phyloP scores from a whole-genome alignment of 92 coral and sea anemone genomes.

The Palythoa grandis region DNA sequence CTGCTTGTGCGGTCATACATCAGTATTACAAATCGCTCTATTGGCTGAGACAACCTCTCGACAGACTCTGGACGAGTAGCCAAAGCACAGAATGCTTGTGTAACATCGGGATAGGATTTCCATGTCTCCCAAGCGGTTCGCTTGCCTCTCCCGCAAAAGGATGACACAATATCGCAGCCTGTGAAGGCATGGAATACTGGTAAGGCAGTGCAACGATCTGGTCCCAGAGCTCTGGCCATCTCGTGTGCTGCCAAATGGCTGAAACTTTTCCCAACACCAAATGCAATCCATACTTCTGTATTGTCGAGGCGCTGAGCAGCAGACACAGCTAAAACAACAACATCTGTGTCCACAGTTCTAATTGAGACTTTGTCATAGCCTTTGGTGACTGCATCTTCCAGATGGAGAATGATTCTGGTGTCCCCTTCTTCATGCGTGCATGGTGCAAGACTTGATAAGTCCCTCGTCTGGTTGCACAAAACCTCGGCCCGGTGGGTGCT shows the following conservation, averaged over 20 bases:
- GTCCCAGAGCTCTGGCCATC: constrained; percentile 46
- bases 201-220: constrained; percentile 41
- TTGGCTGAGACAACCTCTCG: constrained; percentile 1
- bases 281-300: constrained; percentile 62
- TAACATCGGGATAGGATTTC: too few species aligned
- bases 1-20: constrained; percentile 61
- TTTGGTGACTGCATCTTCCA: constrained; percentile 47
- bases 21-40: constrained; percentile 51
- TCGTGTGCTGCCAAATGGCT: constrained; percentile 56
- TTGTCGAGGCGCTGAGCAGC: constrained; percentile 40
- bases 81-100: constrained; percentile 23
- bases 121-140: constrained; percentile 33
- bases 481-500: constrained; percentile 44
- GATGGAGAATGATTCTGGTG: too few species aligned
- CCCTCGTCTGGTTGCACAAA: constrained; percentile 17
- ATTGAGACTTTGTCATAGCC: constrained; percentile 53
- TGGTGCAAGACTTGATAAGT: constrained; percentile 50
- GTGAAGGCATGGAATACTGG: constrained; percentile 59
- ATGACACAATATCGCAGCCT: constrained; percentile 59
- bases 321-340: too few species aligned
- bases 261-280: too few species aligned
- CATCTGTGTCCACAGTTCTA: too few species aligned
- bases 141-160: constrained; percentile 39
- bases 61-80: constrained; percentile 25
- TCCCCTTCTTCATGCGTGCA: constrained; percentile 70